phyloP scores from a whole-genome alignment of 2,888 invertebrate genomes.

The Petrolisthes cinctipes region DNA sequence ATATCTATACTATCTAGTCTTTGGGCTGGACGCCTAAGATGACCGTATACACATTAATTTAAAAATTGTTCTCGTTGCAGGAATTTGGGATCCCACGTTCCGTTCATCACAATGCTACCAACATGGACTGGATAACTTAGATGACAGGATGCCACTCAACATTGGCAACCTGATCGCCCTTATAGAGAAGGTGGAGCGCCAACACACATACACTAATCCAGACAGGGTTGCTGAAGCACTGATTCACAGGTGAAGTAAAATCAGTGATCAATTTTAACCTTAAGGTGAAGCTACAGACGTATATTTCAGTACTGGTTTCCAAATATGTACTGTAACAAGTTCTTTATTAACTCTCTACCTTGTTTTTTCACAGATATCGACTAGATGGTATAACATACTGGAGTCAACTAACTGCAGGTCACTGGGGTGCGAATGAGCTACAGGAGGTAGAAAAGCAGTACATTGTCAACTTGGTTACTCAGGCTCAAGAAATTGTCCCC shows the following conservation, averaged over 20 bases:
- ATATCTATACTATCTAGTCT: background rate
- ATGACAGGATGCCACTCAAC: conserved; percentile 36
- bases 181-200: conserved; percentile 40
- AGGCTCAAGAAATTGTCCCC: conserved; percentile 24
- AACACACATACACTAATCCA: conserved; percentile 13
- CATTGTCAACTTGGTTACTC: conserved; percentile 10
- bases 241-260: conserved; percentile 7
- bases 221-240: conserved; percentile 33
- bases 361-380: conserved; percentile 39
- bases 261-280: background rate
- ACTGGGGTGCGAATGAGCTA: conserved; percentile 19
- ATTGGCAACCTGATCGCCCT: conserved; percentile 41
- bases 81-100: conserved; percentile 14
- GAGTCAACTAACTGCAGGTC: background rate
- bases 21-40: too few relatives aligned
- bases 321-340: background rate
- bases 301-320: background rate
- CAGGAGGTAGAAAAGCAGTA: conserved; percentile 48
- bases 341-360: background rate
- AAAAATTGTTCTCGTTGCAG: background rate
- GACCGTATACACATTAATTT: too few relatives aligned
- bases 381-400: conserved; percentile 50
- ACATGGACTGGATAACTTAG: background rate
- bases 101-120: background rate
- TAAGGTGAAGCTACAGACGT: background rate